phyloP scores from a whole-genome alignment of 2,113 vertebrate species.

The Chionis minor region DNA sequence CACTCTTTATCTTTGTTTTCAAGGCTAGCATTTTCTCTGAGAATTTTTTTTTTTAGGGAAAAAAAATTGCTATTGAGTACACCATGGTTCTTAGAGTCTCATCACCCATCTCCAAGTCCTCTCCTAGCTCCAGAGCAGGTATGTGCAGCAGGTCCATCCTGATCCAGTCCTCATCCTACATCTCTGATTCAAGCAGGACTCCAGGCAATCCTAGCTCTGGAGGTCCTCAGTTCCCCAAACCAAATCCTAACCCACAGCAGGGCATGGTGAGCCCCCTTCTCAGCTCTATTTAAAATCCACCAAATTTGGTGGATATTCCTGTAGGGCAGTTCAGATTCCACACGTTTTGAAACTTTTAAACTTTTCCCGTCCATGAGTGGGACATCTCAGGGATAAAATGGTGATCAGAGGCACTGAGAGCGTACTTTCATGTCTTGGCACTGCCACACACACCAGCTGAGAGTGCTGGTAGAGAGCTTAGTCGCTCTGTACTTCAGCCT shows the following conservation, averaged over 20 bases:
- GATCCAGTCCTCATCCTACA: background rate
- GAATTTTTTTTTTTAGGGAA: background rate
- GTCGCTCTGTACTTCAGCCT: background rate
- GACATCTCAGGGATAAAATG: background rate
- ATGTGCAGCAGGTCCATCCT: background rate
- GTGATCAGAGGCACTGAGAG: background rate
- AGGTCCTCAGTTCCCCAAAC: background rate
- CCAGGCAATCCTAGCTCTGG: background rate
- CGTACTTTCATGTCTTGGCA: accelerated
- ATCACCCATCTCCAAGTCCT: background rate
- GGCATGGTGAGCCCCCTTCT: background rate
- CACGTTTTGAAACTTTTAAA: background rate
- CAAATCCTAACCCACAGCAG: background rate
- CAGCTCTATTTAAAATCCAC: background rate
- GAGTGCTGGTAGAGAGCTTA: background rate
- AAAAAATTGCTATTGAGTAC: background rate
- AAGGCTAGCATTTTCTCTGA: background rate
- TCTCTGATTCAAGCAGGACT: background rate
- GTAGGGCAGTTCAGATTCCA: background rate
- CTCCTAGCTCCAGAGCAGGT: background rate
- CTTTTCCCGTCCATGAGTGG: background rate
- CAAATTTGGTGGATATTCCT: background rate
- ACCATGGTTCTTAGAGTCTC: background rate
- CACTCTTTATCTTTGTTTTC: background rate
- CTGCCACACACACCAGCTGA: background rate